Evolutionary conservation across 1,140 invertebrate genomes (phyloP).

Genomic region (Meloidogyne hapla): DNA sequence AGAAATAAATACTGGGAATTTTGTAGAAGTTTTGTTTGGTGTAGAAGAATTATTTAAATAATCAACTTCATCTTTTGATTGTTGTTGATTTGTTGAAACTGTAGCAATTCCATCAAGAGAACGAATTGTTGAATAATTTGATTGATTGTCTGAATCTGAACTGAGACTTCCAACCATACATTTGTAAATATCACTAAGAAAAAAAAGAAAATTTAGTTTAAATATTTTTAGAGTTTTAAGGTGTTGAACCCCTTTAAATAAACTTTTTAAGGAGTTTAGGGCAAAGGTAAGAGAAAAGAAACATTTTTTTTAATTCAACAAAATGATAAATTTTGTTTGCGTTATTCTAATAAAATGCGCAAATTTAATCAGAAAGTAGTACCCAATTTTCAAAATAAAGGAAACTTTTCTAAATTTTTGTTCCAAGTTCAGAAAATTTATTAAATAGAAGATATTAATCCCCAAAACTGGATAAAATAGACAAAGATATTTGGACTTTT

Average conservation of each 20-base stretch:
- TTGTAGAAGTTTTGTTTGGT: too few relatives aligned
- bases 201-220: neutral
- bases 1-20: neutral
- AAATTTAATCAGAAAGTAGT: too few relatives aligned
- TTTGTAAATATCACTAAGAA: slow-evolving; percentile 35
- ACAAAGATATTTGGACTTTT: neutral
- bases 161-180: slow-evolving; percentile 32
- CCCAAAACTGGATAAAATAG: neutral
- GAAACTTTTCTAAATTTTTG: too few relatives aligned
- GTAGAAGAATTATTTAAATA: neutral
- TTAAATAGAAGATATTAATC: too few relatives aligned
- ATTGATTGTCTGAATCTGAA: slow-evolving; percentile 38
- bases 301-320: too few relatives aligned
- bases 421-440: too few relatives aligned
- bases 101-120: slow-evolving; percentile 34
- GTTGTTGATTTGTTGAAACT: neutral
- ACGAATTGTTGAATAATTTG: slow-evolving; percentile 45
- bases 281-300: too few relatives aligned
- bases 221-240: neutral
- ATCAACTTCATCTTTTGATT: neutral
- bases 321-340: too few relatives aligned
- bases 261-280: too few relatives aligned
- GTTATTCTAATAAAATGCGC: too few relatives aligned
- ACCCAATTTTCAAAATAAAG: too few relatives aligned
- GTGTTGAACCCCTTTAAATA: too few relatives aligned